Evolutionary conservation across 2,113 vertebrate genomes (phyloP), one percentile per base, ranked within the genome.

Genomic region (Pelusios castaneus): DNA sequence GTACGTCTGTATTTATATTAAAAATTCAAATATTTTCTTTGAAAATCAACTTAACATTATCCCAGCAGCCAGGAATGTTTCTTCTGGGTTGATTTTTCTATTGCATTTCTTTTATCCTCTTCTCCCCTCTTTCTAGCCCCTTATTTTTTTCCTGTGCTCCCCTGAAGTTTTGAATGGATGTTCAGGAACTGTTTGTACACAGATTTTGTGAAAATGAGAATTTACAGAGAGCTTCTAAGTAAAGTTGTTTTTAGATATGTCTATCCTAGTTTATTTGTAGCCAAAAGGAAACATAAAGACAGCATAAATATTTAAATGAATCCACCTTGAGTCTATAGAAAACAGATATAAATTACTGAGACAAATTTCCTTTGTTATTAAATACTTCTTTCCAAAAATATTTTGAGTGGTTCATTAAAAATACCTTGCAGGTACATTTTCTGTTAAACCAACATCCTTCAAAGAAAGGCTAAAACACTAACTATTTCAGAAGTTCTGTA

Each of bases 261-360:
- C 85, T 96, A 96, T 29, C 86, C 89, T 51, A 88, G 47, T 96
- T 96, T 92, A 88, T 96, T 95, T 94, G 38, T 93, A 89, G 87
- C 83, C 93, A 94, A 96, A 94, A 96, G 85, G 86, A 96, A 95
- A 83, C 6, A 81, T 79, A 87, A 85, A 91, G 82, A 19, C 63
- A 79, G 34, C 86, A 96, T 95, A 94, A 96, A 96, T 96, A 96
- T 96, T 94, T 93, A 79, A 97, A 85, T 86, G 85, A 91, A 94
- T 95, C 93, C 85, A 94, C n/a, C 78, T 80, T 82, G 22, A 81
- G 45, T 82, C 41, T 87, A 43, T 83, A 91, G 91, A 95, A 97
- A 95, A 91, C 91, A 95, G 84, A 95, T 97, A 51, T 93, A 95
- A 95, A 93, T 92, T 94, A 49, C 78, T 58, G 67, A 84, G 85